Evolutionary conservation across 1,140 invertebrate genomes (phyloP), one percentile per base, ranked within the genome.

Genomic region (Cotesia vestalis): DNA sequence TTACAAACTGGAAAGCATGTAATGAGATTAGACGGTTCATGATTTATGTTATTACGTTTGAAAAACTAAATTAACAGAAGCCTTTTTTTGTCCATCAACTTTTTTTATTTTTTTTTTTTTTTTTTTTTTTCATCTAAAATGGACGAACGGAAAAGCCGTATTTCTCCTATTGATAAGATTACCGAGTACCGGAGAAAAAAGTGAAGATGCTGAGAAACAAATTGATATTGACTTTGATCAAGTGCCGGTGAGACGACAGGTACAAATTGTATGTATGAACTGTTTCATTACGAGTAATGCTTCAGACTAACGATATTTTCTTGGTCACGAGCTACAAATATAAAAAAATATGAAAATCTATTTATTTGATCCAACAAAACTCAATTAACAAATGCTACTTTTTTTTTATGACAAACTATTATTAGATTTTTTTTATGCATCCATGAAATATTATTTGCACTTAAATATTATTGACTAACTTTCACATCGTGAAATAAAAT

Each of bases 151-250:
- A 34, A 12, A 36, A 52, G 11, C 17, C 6, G 6, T 38, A 51
- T 66, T 51, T 52, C 46, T 52, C 4, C 14, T 51, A 66, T 66
- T 4, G 20, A 66, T 20, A 14, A n/a, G 17, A 66, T 14, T 51
- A 52, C 40, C 27, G 27, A 27, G 27, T 27, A 52, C 4, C 11
- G 46, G 52, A 14, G 52, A 14, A 66, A 51, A 51, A 17, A n/a
- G 46, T 51, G 38, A 9, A 66, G 4, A 11, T 12, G 27, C 46
- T 6, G 38, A 4, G 27, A 66, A 52, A 66, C 63, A 66, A 66
- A 66, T 66, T 52, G 38, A 52, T 66, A 66, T 66, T 6, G 63
- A 66, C 63, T 66, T 66, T 66, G 46, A 66, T 66, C 40, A 38
- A 66, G 40, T 66, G 46, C 40, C 20, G 40, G n/a, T 52, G 40